Evolutionary conservation across 2,888 invertebrate species (phyloP).

Genomic region (Bruchidius siliquastri): DNA sequence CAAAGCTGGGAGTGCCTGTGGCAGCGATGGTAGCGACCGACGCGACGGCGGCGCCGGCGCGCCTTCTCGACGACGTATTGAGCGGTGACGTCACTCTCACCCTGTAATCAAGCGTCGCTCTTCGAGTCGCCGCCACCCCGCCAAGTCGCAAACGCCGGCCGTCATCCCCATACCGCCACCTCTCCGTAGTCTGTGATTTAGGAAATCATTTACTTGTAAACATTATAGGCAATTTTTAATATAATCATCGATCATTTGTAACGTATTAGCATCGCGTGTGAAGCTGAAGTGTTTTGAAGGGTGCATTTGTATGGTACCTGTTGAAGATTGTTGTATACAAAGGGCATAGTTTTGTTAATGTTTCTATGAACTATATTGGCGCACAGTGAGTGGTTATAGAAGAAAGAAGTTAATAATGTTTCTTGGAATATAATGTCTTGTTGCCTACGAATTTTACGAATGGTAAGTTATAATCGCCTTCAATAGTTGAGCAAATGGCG

Average conservation of each 20-base stretch:
- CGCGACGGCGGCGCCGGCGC: conserved; percentile 31
- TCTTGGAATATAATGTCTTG: conserved; percentile 34
- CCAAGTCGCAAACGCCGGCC: background rate
- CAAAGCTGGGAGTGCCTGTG: background rate
- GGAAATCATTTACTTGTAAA: background rate
- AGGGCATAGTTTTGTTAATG: background rate
- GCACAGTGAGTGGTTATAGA: background rate
- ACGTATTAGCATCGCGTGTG: background rate
- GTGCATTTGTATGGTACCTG: conserved; percentile 10
- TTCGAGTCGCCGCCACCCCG: conserved; percentile 12
- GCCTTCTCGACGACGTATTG: conserved; percentile 49
- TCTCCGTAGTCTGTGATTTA: background rate
- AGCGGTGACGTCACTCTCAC: conserved; percentile 46
- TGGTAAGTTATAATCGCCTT: conserved; percentile 38
- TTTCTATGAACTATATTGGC: background rate
- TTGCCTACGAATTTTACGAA: conserved; percentile 46
- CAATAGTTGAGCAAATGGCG: background rate
- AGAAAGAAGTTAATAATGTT: conserved; percentile 11
- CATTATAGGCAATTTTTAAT: background rate
- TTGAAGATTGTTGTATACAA: conserved; percentile 13
- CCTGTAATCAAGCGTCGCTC: conserved; percentile 27
- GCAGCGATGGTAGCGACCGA: too few species aligned
- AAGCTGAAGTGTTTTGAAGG: background rate
- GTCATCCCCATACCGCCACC: background rate
- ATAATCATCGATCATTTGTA: background rate